Conservation (phyloP, 2,797 vertebrate species). For the Spinibarbus caldwelli region DNA sequence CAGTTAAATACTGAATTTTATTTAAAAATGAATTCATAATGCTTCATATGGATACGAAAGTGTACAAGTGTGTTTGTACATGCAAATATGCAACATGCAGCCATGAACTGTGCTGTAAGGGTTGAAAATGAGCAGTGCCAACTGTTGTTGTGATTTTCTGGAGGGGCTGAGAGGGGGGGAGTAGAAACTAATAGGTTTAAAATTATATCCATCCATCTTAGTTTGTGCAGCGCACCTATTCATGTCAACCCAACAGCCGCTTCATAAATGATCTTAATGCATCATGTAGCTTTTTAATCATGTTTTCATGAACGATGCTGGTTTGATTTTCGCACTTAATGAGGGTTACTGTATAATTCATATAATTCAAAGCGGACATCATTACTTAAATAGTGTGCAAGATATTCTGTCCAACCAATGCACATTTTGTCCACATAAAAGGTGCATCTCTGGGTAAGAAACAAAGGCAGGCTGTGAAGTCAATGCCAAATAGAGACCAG, state of each 20-base stretch:
- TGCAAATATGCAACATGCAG: not conserved
- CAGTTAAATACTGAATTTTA: not conserved
- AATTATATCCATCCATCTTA: constrained; percentile 55
- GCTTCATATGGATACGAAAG: not conserved
- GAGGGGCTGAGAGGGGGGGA: not conserved
- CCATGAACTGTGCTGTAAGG: not conserved
- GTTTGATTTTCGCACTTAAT: constrained; percentile 33
- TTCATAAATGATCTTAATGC: constrained; percentile 28
- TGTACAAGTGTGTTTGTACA: not conserved
- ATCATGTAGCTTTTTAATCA: constrained; percentile 42
- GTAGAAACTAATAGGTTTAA: constrained; percentile 40
- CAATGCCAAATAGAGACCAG: constrained; percentile 32
- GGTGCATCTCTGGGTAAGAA: not conserved
- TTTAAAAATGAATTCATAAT: not conserved
- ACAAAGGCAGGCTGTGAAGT: constrained; percentile 40
- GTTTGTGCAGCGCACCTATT: constrained; percentile 28
- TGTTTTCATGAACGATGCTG: constrained; percentile 24
- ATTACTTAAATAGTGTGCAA: constrained; percentile 19
- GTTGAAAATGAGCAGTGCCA: constrained; percentile 20
- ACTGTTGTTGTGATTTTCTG: constrained; percentile 1
- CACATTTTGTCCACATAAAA: constrained; percentile 10
- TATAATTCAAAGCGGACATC: constrained; percentile 13
- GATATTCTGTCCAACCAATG: not conserved
- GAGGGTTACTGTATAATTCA: constrained; percentile 19
- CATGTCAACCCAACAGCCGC: not conserved